Base-by-base conservation (phyloP, 2,888 invertebrate species). In the Drosophila bunnanda region DNA sequence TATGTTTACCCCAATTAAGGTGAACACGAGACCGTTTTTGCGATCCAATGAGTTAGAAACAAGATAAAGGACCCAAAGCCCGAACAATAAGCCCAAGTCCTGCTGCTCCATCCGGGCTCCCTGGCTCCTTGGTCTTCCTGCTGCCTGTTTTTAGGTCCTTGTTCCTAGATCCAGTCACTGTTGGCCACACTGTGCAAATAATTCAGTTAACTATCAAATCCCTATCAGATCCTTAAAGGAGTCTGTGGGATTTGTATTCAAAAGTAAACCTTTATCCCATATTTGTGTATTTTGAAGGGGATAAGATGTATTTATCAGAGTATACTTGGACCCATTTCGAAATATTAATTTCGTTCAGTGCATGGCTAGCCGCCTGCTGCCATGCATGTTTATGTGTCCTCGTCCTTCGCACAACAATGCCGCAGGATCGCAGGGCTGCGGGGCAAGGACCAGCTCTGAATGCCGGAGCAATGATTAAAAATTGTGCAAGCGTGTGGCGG, bases 41-140 rank as follows among this genome's bases (percentile, higher is more conserved):
- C 90, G 90, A 90, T 89, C 89, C 90, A 90, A 90, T 91, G 91
- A 90, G 89, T 89, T 90, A 90, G 90, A 91, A 90, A 85, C 89
- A 82, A 90, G 91, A 90, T 90, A 91, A 91, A 89, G 84, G 84
- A 90, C 85, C 82, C 77, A 88, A 83, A 85, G 83, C 75, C 77
- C 67, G 80, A 81, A 83, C 83, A 82, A 87, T 82, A 83, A 82
- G 66, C 86, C 72, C 71, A 72, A 57, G 77, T 41, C 50, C 60
- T 46, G 50, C 34, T 52, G 50, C 38, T 52, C 69, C 30, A 30
- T 4, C 39, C 53, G 43, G 25, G 22, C 15, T 41, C 39, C 41
- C 55, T 20, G 1, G 57, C 25, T 57, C n/a, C 44, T 36, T 17
- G 43, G 36, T 13, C 28, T 48, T 32, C 38, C 38, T 17, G 38